Conservation (phyloP, 2,888 invertebrate genomes). For the Piscicola geometra region DNA sequence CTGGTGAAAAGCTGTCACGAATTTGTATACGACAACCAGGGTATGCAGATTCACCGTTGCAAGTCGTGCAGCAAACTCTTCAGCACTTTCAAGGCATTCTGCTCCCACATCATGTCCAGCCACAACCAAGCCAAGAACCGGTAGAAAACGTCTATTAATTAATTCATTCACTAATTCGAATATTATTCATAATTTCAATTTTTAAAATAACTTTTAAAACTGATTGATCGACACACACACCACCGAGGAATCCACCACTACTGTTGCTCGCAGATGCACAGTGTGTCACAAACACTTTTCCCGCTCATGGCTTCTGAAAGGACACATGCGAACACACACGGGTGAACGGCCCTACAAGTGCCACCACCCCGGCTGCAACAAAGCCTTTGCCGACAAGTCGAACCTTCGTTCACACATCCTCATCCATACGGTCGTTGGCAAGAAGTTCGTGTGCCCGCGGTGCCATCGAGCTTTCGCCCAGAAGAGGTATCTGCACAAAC, state of each 20-base stretch:
- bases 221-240: too few species aligned
- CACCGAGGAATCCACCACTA: too few species aligned
- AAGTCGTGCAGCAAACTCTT: conserved; percentile 48
- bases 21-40: conserved; percentile 36
- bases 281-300: conserved; percentile 52
- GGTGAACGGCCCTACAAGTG: conserved; percentile 53
- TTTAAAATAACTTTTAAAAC: too few species aligned
- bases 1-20: conserved; percentile 33
- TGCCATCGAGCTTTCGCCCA: conserved; percentile 54
- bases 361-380: conserved; percentile 48
- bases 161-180: too few species aligned
- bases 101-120: conserved; percentile 44
- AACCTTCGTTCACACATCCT: conserved; percentile 53
- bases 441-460: conserved; percentile 49
- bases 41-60: conserved; percentile 45
- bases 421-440: conserved; percentile 50
- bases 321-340: conserved; percentile 54
- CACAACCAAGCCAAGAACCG: conserved; percentile 48
- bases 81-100: conserved; percentile 45
- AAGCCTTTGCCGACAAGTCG: conserved; percentile 54
- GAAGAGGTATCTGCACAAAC: conserved; percentile 54
- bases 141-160: conserved; percentile 42
- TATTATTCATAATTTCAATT: too few species aligned
- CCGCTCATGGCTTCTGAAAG: conserved; percentile 53
- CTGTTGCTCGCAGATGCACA: conserved; percentile 50